These are phyloP conservation scores for Spodoptera littoralis DNA, from an alignment of 2,888 invertebrate genomes.

Conservation along the genomic window DNA sequence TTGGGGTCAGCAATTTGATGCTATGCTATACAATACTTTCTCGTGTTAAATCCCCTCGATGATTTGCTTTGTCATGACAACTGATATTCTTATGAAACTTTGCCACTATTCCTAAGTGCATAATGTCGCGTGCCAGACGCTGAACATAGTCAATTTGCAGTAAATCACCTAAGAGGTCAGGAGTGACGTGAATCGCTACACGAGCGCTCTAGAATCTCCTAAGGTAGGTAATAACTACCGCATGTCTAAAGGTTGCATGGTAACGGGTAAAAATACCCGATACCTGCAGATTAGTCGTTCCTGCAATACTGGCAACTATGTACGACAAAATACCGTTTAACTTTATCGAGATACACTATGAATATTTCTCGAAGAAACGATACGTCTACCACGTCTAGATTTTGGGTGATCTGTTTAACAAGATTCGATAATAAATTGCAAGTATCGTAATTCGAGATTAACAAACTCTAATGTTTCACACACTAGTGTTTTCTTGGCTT, in stretches of 20 bases:
- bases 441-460: slow-evolving; percentile 39
- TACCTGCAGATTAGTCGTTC: too few species aligned
- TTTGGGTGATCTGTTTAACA: too few species aligned
- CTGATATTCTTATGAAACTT: slow-evolving; percentile 42
- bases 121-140: slow-evolving; percentile 52
- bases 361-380: too few species aligned
- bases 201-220: slow-evolving; percentile 42
- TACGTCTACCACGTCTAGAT: too few species aligned
- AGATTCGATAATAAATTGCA: slow-evolving; percentile 24
- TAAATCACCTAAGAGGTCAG: slow-evolving; percentile 69
- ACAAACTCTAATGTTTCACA: slow-evolving; percentile 28
- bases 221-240: slow-evolving; percentile 23
- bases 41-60: slow-evolving; percentile 4
- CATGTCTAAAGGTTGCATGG: slow-evolving; percentile 16
- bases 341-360: too few species aligned
- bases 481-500: slow-evolving; percentile 36
- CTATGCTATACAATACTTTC: slow-evolving; percentile 2
- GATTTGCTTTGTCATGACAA: slow-evolving; percentile 23
- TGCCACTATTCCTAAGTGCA: slow-evolving; percentile 38
- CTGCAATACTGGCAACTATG: too few species aligned
- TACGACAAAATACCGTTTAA: too few species aligned
- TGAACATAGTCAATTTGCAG: slow-evolving; percentile 71
- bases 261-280: slow-evolving; percentile 5
- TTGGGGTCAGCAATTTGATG: slow-evolving; percentile 6
- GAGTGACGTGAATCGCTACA: slow-evolving; percentile 54